Percentiles rank a stretch among this genome's conserved stretches.
phyloP scores from a whole-genome alignment of 2,797 vertebrate species.

The Apodemus agrarius region DNA sequence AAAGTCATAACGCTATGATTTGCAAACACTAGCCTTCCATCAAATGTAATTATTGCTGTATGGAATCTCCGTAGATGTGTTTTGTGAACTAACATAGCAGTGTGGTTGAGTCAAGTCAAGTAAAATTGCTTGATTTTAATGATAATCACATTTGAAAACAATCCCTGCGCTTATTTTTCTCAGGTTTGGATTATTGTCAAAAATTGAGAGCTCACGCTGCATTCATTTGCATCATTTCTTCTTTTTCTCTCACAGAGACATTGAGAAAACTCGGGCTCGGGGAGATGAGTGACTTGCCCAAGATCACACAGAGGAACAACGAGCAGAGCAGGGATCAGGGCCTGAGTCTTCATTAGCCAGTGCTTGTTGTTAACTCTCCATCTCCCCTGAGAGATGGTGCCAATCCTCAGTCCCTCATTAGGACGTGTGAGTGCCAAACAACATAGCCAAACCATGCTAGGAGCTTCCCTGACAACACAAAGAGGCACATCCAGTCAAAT shows the following conservation, averaged over 20 bases:
- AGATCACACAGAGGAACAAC: not conserved
- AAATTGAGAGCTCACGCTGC: not conserved
- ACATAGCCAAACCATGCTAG: not conserved
- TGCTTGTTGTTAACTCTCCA: not conserved
- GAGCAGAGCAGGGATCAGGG: not conserved
- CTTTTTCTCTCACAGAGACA: not conserved
- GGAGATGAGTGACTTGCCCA: not conserved
- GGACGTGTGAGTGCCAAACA: not conserved
- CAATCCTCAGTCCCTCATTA: not conserved
- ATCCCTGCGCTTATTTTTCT: conserved; percentile 31
- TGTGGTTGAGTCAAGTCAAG: not conserved
- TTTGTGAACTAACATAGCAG: not conserved
- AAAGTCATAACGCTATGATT: conserved; percentile 23
- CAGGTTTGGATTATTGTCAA: not conserved
- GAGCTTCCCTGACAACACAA: not conserved
- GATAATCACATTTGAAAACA: not conserved
- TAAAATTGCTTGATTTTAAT: not conserved
- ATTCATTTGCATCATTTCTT: not conserved
- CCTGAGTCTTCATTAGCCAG: not conserved
- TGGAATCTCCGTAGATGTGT: not conserved
- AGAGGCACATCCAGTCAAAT: not conserved
- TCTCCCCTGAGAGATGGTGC: not conserved
- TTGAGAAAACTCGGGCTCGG: not conserved
- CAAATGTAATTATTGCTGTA: conserved; percentile 4
- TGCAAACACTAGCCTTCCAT: not conserved